Evolutionary conservation across 2,797 vertebrate species (phyloP).

Genomic region (Danio tinwini): DNA sequence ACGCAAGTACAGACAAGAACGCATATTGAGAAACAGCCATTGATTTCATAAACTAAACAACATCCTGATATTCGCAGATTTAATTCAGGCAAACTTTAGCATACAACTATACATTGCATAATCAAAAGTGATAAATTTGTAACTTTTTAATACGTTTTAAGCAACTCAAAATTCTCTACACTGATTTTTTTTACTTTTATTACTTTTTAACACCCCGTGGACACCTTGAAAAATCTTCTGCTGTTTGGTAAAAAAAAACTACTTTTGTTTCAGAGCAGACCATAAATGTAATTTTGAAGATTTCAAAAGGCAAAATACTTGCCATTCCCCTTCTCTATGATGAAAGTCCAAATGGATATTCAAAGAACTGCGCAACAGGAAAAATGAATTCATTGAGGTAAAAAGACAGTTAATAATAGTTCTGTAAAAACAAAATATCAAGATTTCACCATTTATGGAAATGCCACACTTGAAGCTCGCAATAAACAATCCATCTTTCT

Average conservation of each 20-base stretch:
- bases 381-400: not conserved
- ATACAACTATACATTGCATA: too few species aligned
- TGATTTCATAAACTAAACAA: too few species aligned
- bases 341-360: slow-evolving; percentile 12
- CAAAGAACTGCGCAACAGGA: not conserved
- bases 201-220: too few species aligned
- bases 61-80: too few species aligned
- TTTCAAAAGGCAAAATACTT: slow-evolving; percentile 25
- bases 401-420: not conserved
- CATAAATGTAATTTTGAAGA: not conserved
- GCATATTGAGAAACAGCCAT: too few species aligned
- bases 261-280: not conserved
- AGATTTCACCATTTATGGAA: not conserved
- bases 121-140: too few species aligned
- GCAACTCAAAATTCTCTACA: too few species aligned
- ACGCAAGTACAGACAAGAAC: too few species aligned
- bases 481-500: not conserved
- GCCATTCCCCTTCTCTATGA: not conserved
- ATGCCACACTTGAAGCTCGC: not conserved
- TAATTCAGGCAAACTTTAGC: too few species aligned
- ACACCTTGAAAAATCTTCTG: not conserved
- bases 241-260: not conserved
- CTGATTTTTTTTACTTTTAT: too few species aligned
- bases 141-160: too few species aligned
- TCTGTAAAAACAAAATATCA: not conserved